These are phyloP conservation scores for Chloroclysta siterata DNA, from an alignment of 2,888 invertebrate genomes.

Conservation along the genomic window DNA sequence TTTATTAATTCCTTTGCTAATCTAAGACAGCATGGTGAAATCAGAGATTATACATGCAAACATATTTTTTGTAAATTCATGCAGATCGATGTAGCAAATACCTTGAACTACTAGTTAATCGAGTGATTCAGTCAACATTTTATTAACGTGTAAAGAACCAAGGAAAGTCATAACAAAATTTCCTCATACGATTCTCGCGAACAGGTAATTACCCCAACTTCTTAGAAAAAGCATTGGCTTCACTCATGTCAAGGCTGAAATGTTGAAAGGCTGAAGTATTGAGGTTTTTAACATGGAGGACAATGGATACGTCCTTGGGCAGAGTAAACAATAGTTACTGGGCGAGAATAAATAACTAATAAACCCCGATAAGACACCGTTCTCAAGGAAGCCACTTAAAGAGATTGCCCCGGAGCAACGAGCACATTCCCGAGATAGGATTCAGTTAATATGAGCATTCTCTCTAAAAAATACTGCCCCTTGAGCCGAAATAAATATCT, in stretches of 20 bases:
- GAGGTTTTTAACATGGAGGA: constrained; percentile 66
- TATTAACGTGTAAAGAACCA: background rate
- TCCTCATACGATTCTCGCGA: constrained; percentile 29
- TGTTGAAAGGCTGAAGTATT: constrained; percentile 45
- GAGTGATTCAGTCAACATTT: background rate
- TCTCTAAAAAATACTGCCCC: constrained; percentile 63
- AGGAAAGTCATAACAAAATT: background rate
- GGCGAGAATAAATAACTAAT: constrained; percentile 78
- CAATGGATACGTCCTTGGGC: constrained; percentile 34
- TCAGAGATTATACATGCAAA: no score
- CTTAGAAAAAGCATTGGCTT: constrained; percentile 12
- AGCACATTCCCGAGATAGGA: constrained; percentile 57
- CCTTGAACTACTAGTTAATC: background rate
- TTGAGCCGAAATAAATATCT: constrained; percentile 72
- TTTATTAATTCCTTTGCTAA: no score
- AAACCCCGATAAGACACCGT: constrained; percentile 69
- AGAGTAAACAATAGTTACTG: constrained; percentile 32
- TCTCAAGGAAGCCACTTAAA: constrained; percentile 72
- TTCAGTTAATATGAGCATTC: constrained; percentile 73
- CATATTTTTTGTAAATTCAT: no score
- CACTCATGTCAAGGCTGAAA: constrained; percentile 26
- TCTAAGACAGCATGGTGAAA: no score
- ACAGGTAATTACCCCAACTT: constrained; percentile 19
- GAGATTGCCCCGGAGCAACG: constrained; percentile 73
- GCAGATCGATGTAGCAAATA: no score